Evolutionary conservation across 2,113 vertebrate genomes (phyloP), one percentile per base, ranked within the genome.

Genomic region (Oncorhynchus mykiss): DNA sequence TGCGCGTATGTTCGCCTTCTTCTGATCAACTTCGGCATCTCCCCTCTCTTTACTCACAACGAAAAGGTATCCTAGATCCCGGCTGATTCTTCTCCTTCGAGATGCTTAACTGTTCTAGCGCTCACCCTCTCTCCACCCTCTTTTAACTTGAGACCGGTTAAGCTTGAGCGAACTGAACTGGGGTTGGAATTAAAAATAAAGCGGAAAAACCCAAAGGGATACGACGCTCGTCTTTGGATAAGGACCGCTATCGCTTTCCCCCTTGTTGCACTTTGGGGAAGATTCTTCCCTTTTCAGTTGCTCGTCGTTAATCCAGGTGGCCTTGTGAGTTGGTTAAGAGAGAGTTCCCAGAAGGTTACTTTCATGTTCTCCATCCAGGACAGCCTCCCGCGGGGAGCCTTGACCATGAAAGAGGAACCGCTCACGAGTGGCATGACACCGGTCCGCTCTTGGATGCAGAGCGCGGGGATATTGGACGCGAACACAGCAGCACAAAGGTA

Each of bases 321-420:
- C 83, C 84, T 75, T 80, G 86, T 86, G 79, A 79, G 62, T 88
- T 85, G 86, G 67, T 87, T 85, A 86, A 86, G 88, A 85, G 80
- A 82, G 82, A 81, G 59, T 8, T 88, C 82, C 89, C 90, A 78
- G 80, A 90, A 91, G 90, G 88, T 91, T 89, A 77, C 87, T 87
- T 92, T 92, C 86, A 98, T 99, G 97, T 98, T 98, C 93, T 95
- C 97, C 81, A 93, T 97, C 88, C 97, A 98, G 95, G 97, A 98
- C 91, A 91, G 93, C 83, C 94, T 98, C 93, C 95, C 97, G 89
- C 92, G 97, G 80, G 94, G 93, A 85, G 96, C 95, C 87, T 93
- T 98, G 88, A 95, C 93, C 94, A 96, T 99, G 95, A 99, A 99
- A 90, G 97, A 99, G 90, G 97, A 98, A 88, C 97, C 97, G 84